Evolutionary conservation across 2,888 invertebrate species (phyloP).

Genomic region (Cerastis rubricosa): DNA sequence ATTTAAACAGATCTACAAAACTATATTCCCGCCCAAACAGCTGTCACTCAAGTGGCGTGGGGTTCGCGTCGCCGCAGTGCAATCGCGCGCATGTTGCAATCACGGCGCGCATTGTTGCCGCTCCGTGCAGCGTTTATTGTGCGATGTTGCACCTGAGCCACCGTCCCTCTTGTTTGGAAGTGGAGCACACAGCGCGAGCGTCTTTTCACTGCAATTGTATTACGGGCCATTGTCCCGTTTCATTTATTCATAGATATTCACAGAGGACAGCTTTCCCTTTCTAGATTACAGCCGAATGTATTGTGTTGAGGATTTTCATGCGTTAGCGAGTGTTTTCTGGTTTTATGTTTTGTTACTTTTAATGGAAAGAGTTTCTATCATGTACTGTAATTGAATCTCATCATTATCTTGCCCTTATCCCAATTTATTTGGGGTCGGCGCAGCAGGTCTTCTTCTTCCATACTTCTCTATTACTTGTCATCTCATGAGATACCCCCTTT

Average conservation of each 20-base stretch:
- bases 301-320: conserved; percentile 37
- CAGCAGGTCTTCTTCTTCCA: too few relatives aligned
- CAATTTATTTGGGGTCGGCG: too few relatives aligned
- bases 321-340: conserved; percentile 35
- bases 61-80: conserved; percentile 56
- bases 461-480: too few relatives aligned
- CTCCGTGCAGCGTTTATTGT: conserved; percentile 77
- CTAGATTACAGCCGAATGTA: conserved; percentile 72
- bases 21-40: conserved; percentile 60
- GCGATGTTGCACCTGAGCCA: conserved; percentile 81
- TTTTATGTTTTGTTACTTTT: conserved; percentile 18
- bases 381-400: background rate
- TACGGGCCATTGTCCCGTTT: conserved; percentile 85
- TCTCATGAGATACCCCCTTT: too few relatives aligned
- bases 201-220: conserved; percentile 89
- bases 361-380: background rate
- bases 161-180: conserved; percentile 86
- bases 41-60: conserved; percentile 71
- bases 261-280: conserved; percentile 81
- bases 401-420: too few relatives aligned
- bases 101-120: conserved; percentile 77
- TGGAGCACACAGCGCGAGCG: conserved; percentile 84
- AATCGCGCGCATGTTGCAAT: conserved; percentile 73
- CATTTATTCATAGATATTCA: conserved; percentile 83
- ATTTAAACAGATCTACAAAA: conserved; percentile 21